Conservation (phyloP, 2,113 vertebrate genomes). For the Plecotus auritus region DNA sequence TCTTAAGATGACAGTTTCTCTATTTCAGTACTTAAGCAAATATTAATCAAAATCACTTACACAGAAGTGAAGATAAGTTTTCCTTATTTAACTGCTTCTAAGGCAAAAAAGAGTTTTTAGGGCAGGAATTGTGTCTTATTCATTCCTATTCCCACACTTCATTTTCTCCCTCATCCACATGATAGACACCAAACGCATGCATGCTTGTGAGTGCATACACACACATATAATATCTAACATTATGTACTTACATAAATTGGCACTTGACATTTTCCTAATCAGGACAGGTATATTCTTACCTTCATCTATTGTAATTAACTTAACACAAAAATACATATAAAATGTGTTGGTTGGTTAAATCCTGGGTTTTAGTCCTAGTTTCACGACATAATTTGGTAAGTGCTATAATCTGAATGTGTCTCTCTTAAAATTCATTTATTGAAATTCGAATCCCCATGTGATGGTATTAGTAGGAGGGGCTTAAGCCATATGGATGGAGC, state of each 20-base stretch:
- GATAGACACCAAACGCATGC: background rate
- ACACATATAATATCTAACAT: background rate
- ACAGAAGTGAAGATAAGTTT: background rate
- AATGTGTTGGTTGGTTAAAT: background rate
- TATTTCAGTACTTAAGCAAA: background rate
- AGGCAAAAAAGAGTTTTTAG: background rate
- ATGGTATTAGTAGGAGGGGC: background rate
- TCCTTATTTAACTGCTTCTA: background rate
- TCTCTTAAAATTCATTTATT: background rate
- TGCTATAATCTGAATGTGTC: background rate
- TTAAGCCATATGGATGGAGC: background rate
- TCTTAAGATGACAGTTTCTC: background rate
- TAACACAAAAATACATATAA: background rate
- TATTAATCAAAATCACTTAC: slow-evolving; percentile 25
- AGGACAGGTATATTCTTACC: background rate
- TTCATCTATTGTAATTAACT: background rate
- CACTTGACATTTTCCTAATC: background rate
- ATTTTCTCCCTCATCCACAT: background rate
- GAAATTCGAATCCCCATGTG: background rate
- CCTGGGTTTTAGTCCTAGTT: background rate
- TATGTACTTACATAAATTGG: background rate
- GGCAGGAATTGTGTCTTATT: background rate
- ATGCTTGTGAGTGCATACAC: no score
- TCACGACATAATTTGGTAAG: background rate
- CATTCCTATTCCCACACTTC: background rate